Evolutionary conservation across 2,113 vertebrate species (phyloP).

Genomic region (Hippocampus comes): DNA sequence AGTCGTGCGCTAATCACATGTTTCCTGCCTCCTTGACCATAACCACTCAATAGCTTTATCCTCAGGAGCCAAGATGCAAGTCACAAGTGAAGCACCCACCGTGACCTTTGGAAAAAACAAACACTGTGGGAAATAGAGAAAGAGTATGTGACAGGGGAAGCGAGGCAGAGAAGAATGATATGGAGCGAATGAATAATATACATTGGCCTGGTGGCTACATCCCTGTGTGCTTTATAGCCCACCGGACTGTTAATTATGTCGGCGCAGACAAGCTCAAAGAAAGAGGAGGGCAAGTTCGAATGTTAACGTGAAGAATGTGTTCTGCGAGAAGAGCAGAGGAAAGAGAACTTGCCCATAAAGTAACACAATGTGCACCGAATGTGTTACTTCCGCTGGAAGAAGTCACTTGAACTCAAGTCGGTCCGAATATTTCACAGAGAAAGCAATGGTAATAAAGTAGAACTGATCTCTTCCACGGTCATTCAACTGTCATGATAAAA

Average conservation of each 20-base stretch:
- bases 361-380: not conserved
- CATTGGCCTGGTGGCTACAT: conserved; percentile 21
- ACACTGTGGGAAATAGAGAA: not conserved
- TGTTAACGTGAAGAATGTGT: conserved; percentile 32
- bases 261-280: conserved; percentile 18
- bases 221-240: conserved; percentile 21
- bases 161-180: conserved; percentile 33
- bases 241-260: conserved; percentile 39
- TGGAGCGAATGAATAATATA: conserved; percentile 18
- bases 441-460: not conserved
- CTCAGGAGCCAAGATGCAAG: conserved; percentile 24
- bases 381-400: not conserved
- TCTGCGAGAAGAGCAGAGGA: conserved; percentile 7
- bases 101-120: conserved; percentile 29
- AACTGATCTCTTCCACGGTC: not conserved
- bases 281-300: conserved; percentile 20
- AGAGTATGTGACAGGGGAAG: not conserved
- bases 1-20: conserved; percentile 20
- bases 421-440: not conserved
- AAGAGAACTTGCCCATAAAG: not conserved
- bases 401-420: not conserved
- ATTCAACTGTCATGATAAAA: not conserved
- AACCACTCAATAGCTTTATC: conserved; percentile 48
- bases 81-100: conserved; percentile 21
- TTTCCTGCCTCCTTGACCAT: conserved; percentile 50